Evolutionary conservation across 2,888 invertebrate species (phyloP).

Genomic region (Heliconius sara): DNA sequence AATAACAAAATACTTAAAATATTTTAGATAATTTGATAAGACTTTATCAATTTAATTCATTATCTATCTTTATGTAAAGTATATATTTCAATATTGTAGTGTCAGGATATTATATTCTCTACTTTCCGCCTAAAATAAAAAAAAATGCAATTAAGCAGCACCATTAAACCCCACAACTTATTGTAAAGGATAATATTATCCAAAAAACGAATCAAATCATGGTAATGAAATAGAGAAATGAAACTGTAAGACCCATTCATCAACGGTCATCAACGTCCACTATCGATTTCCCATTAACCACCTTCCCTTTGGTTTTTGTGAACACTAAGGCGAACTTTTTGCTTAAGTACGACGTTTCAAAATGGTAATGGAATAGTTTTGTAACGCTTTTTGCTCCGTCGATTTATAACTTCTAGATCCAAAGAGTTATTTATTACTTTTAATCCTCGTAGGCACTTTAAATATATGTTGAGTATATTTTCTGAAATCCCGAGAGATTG

Average conservation of each 20-base stretch:
- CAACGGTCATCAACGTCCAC: slow-evolving; percentile 43
- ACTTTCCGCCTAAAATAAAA: background rate
- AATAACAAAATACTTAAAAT: no score
- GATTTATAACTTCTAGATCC: slow-evolving; percentile 4
- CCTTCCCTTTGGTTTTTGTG: slow-evolving; percentile 56
- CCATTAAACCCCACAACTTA: background rate
- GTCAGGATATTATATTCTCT: background rate
- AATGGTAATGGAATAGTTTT: slow-evolving; percentile 34
- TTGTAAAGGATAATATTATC: background rate
- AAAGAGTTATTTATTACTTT: slow-evolving; percentile 18
- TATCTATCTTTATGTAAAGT: no score
- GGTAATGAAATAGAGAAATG: background rate
- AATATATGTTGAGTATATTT: background rate
- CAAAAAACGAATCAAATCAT: background rate
- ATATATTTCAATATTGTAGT: background rate
- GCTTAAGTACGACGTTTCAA: slow-evolving; percentile 41
- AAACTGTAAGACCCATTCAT: slow-evolving; percentile 44
- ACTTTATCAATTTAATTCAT: no score
- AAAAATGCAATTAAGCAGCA: background rate
- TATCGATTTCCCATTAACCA: slow-evolving; percentile 75
- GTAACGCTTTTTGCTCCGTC: slow-evolving; percentile 16
- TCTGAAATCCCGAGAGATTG: slow-evolving; percentile 2
- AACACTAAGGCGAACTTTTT: slow-evolving; percentile 44
- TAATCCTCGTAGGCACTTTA: slow-evolving; percentile 9
- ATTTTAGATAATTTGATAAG: no score